These are phyloP conservation scores for Tenrec ecaudatus DNA, from an alignment of 2,113 vertebrate species.

Conservation along the genomic window DNA sequence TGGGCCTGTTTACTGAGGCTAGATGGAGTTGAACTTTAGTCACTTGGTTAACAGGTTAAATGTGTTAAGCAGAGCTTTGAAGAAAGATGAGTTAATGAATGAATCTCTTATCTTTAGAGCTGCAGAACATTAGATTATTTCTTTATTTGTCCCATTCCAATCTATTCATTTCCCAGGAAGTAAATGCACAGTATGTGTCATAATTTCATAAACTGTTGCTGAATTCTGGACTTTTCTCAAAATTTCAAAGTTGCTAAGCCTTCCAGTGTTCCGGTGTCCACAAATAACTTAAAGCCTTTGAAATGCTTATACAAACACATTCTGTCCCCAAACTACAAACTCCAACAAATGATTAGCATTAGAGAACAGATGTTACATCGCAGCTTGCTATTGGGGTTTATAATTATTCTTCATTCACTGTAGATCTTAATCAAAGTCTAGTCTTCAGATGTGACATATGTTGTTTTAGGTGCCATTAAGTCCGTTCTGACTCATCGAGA, in stretches of 20 bases:
- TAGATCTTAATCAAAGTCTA: background rate
- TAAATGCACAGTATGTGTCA: background rate
- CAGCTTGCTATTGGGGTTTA: background rate
- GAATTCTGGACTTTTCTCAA: background rate
- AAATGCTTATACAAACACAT: constrained; percentile 29
- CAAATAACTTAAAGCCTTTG: background rate
- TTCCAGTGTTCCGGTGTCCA: background rate
- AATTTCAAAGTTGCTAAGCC: background rate
- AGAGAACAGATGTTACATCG: background rate
- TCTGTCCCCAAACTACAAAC: background rate
- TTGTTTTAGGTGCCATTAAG: too few relatives aligned
- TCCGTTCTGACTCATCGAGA: too few relatives aligned
- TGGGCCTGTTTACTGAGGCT: too few relatives aligned
- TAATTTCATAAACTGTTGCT: background rate
- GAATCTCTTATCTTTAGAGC: too few relatives aligned
- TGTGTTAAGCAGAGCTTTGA: too few relatives aligned
- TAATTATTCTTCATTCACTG: background rate
- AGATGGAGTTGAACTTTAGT: too few relatives aligned
- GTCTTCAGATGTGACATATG: background rate
- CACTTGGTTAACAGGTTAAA: too few relatives aligned
- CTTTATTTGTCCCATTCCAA: background rate
- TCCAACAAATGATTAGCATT: background rate
- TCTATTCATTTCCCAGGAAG: background rate
- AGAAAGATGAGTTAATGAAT: too few relatives aligned
- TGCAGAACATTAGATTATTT: background rate